These are phyloP conservation scores for Bombus polaris DNA, from an alignment of 1,140 invertebrate genomes.

Conservation along the genomic window DNA sequence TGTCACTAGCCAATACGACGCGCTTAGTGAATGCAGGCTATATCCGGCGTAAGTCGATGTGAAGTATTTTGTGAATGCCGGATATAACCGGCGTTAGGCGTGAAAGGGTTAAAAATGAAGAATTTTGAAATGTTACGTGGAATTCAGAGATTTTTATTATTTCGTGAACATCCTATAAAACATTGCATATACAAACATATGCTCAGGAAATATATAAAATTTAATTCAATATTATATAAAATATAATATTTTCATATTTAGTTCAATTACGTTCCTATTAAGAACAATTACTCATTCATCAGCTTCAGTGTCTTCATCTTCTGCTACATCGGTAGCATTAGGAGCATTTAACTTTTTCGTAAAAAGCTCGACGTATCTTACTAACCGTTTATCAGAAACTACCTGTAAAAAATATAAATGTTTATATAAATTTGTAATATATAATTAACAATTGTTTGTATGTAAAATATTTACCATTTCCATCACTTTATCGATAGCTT, in stretches of 20 bases:
- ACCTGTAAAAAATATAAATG: slow-evolving; percentile 52
- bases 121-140: not conserved
- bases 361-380: slow-evolving; percentile 67
- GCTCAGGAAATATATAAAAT: not conserved
- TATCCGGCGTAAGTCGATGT: no score
- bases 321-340: slow-evolving; percentile 7
- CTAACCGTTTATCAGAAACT: slow-evolving; percentile 61
- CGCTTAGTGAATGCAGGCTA: no score
- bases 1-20: no score
- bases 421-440: slow-evolving; percentile 12
- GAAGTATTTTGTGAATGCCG: no score
- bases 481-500: slow-evolving; percentile 68
- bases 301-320: slow-evolving; percentile 34
- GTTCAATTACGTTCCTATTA: no score
- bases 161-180: not conserved
- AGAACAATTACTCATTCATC: slow-evolving; percentile 28
- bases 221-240: not conserved
- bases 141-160: not conserved
- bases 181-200: no score
- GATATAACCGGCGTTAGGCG: no score
- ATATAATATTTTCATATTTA: no score
- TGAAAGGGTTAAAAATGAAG: not conserved
- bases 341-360: slow-evolving; percentile 52
- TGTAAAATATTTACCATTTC: slow-evolving; percentile 64
- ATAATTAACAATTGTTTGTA: not conserved